Conservation (phyloP, 1,140 invertebrate species). For the Protaetia brevitarsis region DNA sequence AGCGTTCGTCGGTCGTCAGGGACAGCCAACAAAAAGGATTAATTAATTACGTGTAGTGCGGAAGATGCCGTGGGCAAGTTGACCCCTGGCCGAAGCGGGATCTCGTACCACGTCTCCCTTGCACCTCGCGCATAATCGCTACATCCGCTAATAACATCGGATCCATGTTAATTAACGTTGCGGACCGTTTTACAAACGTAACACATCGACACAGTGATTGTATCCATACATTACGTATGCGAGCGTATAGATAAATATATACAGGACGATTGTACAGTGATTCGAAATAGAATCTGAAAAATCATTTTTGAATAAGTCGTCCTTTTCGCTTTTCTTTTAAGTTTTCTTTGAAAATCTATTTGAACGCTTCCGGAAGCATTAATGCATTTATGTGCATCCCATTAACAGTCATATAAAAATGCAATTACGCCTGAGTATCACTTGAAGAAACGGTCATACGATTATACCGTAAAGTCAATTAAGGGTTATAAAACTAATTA, state of each 20-base stretch:
- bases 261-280: not conserved
- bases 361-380: too few species aligned
- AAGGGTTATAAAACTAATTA: too few species aligned
- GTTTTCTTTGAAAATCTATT: too few species aligned
- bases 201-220: not conserved
- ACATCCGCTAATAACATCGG: slow-evolving; percentile 27
- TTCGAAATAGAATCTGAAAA: too few species aligned
- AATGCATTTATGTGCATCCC: too few species aligned
- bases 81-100: slow-evolving; percentile 25
- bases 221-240: not conserved
- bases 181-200: slow-evolving; percentile 16
- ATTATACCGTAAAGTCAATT: too few species aligned
- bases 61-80: slow-evolving; percentile 24
- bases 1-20: not conserved
- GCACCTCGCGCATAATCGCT: slow-evolving; percentile 23
- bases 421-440: too few species aligned
- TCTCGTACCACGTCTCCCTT: not conserved
- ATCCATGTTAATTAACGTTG: slow-evolving; percentile 25
- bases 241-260: not conserved
- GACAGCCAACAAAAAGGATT: slow-evolving; percentile 6
- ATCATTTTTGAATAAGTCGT: too few species aligned
- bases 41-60: slow-evolving; percentile 24
- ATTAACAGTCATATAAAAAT: too few species aligned
- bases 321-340: too few species aligned
- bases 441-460: too few species aligned